Percentiles rank a stretch among this genome's conserved stretches.
phyloP scores from a whole-genome alignment of 2,797 vertebrate genomes.

The Enteromius argenteus region DNA sequence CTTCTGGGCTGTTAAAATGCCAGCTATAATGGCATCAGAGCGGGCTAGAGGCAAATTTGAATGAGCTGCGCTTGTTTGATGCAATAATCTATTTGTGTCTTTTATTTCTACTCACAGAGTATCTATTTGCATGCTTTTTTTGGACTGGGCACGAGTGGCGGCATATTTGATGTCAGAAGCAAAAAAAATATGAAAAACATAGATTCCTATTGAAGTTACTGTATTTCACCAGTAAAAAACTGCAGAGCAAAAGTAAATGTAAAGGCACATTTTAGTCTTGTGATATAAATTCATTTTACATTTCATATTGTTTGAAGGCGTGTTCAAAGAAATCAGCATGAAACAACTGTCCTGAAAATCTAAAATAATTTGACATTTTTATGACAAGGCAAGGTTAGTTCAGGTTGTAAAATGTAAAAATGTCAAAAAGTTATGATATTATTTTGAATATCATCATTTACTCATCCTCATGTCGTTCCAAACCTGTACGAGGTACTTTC shows the following conservation, averaged over 20 bases:
- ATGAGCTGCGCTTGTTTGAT: not conserved
- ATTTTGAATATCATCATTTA: too few relatives aligned
- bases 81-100: not conserved
- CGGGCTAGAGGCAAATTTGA: not conserved
- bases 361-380: not conserved
- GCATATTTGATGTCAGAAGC: too few relatives aligned
- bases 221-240: not conserved
- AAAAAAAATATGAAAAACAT: not conserved
- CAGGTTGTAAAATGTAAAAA: not conserved
- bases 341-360: not conserved
- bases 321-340: not conserved
- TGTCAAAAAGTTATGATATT: too few relatives aligned
- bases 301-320: not conserved
- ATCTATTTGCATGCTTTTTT: slow-evolving; percentile 4
- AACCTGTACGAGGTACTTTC: too few relatives aligned
- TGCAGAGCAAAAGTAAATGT: not conserved
- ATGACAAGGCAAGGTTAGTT: not conserved
- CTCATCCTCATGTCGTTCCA: too few relatives aligned
- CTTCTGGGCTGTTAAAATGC: not conserved
- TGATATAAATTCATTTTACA: not conserved
- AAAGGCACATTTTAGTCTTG: not conserved
- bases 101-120: not conserved
- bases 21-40: slow-evolving; percentile 13
- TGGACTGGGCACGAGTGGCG: not conserved
- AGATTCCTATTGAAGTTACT: not conserved